phyloP scores from a whole-genome alignment of 2,113 vertebrate genomes.

The Blennius ocellaris region DNA sequence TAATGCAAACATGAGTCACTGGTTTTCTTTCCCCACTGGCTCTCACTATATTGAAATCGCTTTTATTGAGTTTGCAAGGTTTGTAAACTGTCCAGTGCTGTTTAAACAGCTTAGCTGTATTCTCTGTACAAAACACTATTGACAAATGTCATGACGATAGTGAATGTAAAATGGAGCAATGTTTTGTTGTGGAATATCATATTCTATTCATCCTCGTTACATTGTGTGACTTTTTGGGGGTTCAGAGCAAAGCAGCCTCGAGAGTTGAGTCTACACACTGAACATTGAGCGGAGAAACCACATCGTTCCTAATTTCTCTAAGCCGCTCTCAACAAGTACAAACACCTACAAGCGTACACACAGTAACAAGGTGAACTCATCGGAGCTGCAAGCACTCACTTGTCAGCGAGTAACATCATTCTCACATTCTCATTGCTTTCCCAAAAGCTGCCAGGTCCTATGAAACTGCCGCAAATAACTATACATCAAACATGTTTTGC shows the following conservation, averaged over 20 bases:
- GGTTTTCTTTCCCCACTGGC: neutral
- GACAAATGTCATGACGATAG: no score
- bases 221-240: no score
- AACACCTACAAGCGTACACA: conserved; percentile 18
- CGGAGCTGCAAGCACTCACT: conserved; percentile 51
- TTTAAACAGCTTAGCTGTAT: neutral
- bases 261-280: neutral
- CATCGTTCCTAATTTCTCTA: conserved; percentile 12
- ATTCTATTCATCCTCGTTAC: no score
- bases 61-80: neutral
- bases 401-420: conserved; percentile 18
- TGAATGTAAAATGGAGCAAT: neutral
- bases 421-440: conserved; percentile 25
- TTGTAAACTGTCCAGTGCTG: neutral
- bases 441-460: conserved; percentile 14
- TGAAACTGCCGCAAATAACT: conserved; percentile 17
- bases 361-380: conserved; percentile 11
- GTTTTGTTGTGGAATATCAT: no score
- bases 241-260: no score
- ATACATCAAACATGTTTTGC: neutral
- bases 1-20: no score
- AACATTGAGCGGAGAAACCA: conserved; percentile 19
- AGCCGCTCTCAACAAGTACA: conserved; percentile 46
- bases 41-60: neutral
- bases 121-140: no score